Evolutionary conservation across 2,113 vertebrate genomes (phyloP), one percentile per base, ranked within the genome.

Genomic region (Centropus unirufus): DNA sequence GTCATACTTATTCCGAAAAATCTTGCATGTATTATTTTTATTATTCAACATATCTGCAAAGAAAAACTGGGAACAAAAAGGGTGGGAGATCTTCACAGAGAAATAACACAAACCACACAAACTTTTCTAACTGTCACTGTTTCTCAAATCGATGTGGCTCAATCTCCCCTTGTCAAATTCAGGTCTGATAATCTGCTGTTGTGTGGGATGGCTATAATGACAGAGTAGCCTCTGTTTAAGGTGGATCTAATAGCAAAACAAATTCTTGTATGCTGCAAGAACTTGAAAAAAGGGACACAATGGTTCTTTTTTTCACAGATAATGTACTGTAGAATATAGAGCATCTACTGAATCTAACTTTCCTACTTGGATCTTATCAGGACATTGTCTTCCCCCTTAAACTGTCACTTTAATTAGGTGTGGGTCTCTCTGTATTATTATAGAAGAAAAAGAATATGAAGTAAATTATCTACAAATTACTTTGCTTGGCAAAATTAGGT

Each of bases 231-330:
- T 86, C 63, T 76, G 23, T 73, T 72, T 73, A 58, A 70, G 32
- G 34, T 12, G 42, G 42, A 80, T 79, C 87, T 75, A 94, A 95
- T 62, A 93, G 83, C 79, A 95, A 94, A 90, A 80, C 63, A 94
- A 89, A 77, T 40, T 32, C 61, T 73, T 75, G 68, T 4, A 14
- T 51, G 47, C 58, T 72, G 27, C 30, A 80, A 67, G 68, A 78
- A 44, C 34, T 77, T 74, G 36, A 42, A 82, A 64, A 84, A 92
- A 79, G 26, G 30, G 58, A 52, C 20, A 73, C 30, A 84, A 52
- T 16, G 54, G n/a, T 72, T 58, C 7, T 83, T 93, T 77, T 90
- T 47, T 62, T 91, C n/a, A 64, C 72, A 67, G 26, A 11, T 86
- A 34, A 51, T 29, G 11, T 34, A 49, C 4, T 88, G 21, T n/a